phyloP scores from a whole-genome alignment of 2,797 vertebrate genomes.

The Malacoraja senta region DNA sequence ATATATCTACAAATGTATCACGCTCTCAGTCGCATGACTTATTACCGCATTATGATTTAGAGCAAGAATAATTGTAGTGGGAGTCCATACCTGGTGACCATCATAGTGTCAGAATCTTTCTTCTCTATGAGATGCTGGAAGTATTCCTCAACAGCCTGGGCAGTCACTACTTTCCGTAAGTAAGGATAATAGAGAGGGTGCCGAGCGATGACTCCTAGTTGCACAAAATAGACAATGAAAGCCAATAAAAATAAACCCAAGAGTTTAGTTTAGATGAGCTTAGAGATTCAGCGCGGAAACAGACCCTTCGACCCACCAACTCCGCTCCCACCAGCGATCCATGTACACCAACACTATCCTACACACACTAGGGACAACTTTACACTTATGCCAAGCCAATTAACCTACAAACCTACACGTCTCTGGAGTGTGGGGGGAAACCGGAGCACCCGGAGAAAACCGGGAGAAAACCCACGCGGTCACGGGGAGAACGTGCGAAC shows the following conservation, averaged over 20 bases:
- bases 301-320: no score
- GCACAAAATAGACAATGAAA: not conserved
- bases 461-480: no score
- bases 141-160: constrained; percentile 64
- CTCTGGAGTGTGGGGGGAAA: no score
- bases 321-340: no score
- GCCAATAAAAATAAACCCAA: not conserved
- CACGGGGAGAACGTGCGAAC: no score
- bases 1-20: not conserved
- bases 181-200: constrained; percentile 75
- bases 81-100: constrained; percentile 57
- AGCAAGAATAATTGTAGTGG: constrained; percentile 33
- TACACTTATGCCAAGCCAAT: no score
- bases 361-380: no score
- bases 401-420: no score
- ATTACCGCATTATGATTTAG: not conserved
- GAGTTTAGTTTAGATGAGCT: no score
- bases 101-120: constrained; percentile 44
- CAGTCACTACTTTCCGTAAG: constrained; percentile 72
- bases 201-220: constrained; percentile 66
- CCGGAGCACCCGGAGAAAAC: no score
- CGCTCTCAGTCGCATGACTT: not conserved
- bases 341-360: no score
- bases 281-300: no score
- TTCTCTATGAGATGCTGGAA: constrained; percentile 68